These are phyloP conservation scores for Alosa sapidissima DNA, from an alignment of 2,797 vertebrate species.

Conservation along the genomic window DNA sequence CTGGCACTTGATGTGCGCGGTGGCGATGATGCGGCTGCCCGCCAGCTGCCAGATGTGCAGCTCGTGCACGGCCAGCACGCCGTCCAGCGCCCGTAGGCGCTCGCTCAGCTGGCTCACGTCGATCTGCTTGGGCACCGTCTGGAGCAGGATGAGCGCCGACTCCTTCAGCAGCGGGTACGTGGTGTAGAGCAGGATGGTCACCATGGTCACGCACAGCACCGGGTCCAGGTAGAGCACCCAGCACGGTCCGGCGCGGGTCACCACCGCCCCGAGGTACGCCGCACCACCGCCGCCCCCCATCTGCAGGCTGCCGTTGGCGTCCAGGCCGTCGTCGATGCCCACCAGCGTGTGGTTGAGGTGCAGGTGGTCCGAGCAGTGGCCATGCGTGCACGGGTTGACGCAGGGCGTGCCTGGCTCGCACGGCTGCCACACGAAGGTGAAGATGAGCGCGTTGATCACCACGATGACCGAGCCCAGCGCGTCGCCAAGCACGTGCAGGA, in stretches of 20 bases:
- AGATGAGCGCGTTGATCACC: slow-evolving; percentile 89
- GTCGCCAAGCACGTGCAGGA: slow-evolving; percentile 95
- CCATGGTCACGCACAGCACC: slow-evolving; percentile 92
- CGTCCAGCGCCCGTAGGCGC: slow-evolving; percentile 83
- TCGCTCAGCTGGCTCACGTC: slow-evolving; percentile 88
- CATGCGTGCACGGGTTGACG: slow-evolving; percentile 79
- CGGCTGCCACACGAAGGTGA: slow-evolving; percentile 86
- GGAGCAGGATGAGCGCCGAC: slow-evolving; percentile 96
- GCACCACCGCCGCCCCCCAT: background rate
- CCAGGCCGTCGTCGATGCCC: slow-evolving; percentile 36
- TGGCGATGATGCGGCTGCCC: slow-evolving; percentile 96
- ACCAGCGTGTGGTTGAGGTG: slow-evolving; percentile 74
- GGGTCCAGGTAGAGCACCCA: slow-evolving; percentile 98
- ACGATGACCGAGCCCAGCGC: slow-evolving; percentile 97
- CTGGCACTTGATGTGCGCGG: slow-evolving; percentile 96
- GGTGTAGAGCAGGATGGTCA: slow-evolving; percentile 92
- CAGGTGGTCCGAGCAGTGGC: slow-evolving; percentile 71
- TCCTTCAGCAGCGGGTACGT: slow-evolving; percentile 96
- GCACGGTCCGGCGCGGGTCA: slow-evolving; percentile 81
- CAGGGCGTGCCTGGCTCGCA: slow-evolving; percentile 76
- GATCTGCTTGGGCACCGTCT: slow-evolving; percentile 98
- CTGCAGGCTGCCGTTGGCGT: slow-evolving; percentile 30
- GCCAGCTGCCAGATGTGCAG: slow-evolving; percentile 98
- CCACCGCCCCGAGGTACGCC: background rate
- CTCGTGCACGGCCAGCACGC: slow-evolving; percentile 94